Base-by-base conservation (phyloP, 2,113 vertebrate species). In the Alosa alosa region DNA sequence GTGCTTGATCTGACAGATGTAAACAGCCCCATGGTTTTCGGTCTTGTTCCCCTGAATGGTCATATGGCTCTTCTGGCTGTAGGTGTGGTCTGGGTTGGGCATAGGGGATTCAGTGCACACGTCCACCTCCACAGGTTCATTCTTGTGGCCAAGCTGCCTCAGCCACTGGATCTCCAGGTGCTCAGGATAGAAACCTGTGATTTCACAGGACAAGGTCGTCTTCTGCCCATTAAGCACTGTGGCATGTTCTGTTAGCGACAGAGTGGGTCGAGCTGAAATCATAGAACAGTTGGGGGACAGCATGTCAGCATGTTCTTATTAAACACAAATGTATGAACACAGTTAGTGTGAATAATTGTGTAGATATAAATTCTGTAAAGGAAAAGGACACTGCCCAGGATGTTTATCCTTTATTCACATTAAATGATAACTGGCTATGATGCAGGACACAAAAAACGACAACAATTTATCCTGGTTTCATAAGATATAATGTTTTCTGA, bases 1-100 rank as follows among this genome's bases (percentile, higher is more conserved):
- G 72, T 95, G 93, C 60, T 84, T 81, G 17, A 95, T 89, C 84
- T 91, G 90, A 85, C 94, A 94, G 85, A 91, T 83, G 82, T 94
- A 85, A 1, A 8, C 7, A 0, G 88, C 75, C 0, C 86, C 89
- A 57, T 86, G 60, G 3, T 83, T 82, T 0, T 49, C 36, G 60
- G 89, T 60, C 1, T 81, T 52, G 2, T 91, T 89, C 0, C 87
- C 90, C 78, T 83, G 84, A 72, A 92, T 84, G 0, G 91, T 93
- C 81, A 94, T 86, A 55, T 89, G 88, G 13, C 93, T 94, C 81
- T 87, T 88, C 9, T 91, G 85, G 3, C 85, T 91, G 84, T 86
- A 94, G 41, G 91, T 92, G 7, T 90, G 91, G 9, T 93, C 85
- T 9, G 57, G 9, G 41, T 87, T 86, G 31, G 22, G 86, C 9